Base-by-base conservation (phyloP, 1,140 invertebrate species). In the Lasioglossum baleicum region DNA sequence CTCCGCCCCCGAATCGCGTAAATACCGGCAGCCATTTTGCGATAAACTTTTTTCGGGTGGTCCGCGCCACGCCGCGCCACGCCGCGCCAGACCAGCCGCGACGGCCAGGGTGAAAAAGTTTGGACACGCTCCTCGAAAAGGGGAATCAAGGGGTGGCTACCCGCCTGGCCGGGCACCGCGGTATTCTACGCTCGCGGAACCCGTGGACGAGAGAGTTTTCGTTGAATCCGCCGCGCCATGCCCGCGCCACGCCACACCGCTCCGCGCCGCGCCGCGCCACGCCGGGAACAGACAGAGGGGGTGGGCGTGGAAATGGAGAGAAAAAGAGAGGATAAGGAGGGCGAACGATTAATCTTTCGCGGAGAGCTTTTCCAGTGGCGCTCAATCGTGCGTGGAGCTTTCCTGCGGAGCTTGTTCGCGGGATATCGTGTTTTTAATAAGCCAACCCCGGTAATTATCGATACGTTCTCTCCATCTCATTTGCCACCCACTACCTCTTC, bases 1-100 rank as follows among this genome's bases (percentile, higher is more conserved):
- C 88, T 91, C 89, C 91, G 90, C 91, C 90, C 90, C 88, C 87
- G 91, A 92, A 92, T 91, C 89, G 88, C 92, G 91, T 93, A 92
- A 93, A 93, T 92, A 92, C 92, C 87, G 91, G 91, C 91, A 92
- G 91, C 92, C 92, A 93, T 93, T 93, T 93, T 93, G 92, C 90
- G 91, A 92, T 92, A 91, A 92, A 92, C 91, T 92, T 92, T 92
- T 93, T 92, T 90, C 85, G 85, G 85, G 56, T 68, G 65, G 78
- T 69, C 82, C 70, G 75, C 61, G 61, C 63, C 70, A 13, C 63
- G 26, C 58, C 64, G n/a, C 44, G n/a, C 81, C 67, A 17, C 63
- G 26, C 58, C 64, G n/a, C 35, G 26, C 81, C 67, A 22, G 70
- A 13, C 51, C 58, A 48, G 13, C 61, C 44, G 73, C 51, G 26